Base-by-base conservation (phyloP, 1,140 invertebrate genomes). In the Drosophila ambigua region DNA sequence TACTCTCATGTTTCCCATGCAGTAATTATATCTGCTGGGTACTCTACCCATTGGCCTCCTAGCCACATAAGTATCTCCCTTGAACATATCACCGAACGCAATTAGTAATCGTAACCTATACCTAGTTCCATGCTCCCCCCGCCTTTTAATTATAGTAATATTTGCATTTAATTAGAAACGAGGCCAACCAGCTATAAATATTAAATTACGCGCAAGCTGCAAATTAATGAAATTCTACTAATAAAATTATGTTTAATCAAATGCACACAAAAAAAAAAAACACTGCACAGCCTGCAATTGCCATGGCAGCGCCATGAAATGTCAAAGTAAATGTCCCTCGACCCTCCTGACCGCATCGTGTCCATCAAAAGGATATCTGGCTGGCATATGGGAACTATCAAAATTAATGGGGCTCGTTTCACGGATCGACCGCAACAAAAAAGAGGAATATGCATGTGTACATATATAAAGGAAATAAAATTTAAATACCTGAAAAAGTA, bases 171-270 rank as follows among this genome's bases (percentile, higher is more conserved):
- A 85, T 85, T 85, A 85, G 82, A 87, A 85, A 54, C 71, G 82
- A 76, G 78, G 83, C 78, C 82, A 82, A 67, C 72, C 82, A 82
- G 72, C 78, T 87, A 87, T 82, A 82, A 85, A 87, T 82, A 85
- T 87, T 87, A 82, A 85, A 87, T 79, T 87, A 74, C 35, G 62
- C 62, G 82, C 66, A 76, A 82, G 69, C 43, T 75, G 74, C 78
- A 78, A 81, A 78, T 85, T 82, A 82, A 85, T 85, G 82, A 82
- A 85, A 87, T 82, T 84, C 69, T 44, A 85, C 82, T 87, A 85
- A 85, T 85, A 87, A 87, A 85, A 85, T 85, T 85, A 87, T 85
- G 74, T 72, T 85, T 87, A 77, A 85, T 81, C 71, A 74, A 74
- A 74, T 13, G 31, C 20, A 15, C 8, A 31, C 8, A 31, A 0